Evolutionary conservation across 2,797 vertebrate species (phyloP).

Genomic region (Etheostoma nigrum): DNA sequence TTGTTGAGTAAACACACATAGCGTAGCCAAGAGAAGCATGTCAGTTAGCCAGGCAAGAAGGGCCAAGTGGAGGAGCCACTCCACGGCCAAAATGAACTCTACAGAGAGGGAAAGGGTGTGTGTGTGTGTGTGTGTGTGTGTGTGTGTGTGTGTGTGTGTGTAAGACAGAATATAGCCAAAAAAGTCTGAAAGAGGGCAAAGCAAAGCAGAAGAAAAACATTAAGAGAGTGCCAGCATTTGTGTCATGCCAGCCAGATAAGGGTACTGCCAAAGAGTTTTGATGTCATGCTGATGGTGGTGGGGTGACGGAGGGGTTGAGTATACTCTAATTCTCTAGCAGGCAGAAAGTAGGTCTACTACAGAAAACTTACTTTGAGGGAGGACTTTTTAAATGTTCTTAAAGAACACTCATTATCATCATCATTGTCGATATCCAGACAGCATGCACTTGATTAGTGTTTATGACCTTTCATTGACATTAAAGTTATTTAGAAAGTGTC

Average conservation of each 20-base stretch:
- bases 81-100: constrained; percentile 33
- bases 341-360: neutral
- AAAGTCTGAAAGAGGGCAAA: constrained; percentile 30
- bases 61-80: constrained; percentile 60
- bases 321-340: constrained; percentile 21
- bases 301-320: constrained; percentile 30
- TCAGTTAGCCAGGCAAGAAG: constrained; percentile 69
- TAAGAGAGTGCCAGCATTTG: constrained; percentile 40
- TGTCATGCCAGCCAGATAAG: constrained; percentile 60
- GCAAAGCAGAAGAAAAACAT: constrained; percentile 15
- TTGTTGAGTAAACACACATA: constrained; percentile 74
- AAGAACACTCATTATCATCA: neutral
- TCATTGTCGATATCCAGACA: neutral
- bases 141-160: constrained; percentile 21
- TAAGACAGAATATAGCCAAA: constrained; percentile 18
- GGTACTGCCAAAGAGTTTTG: constrained; percentile 45
- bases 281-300: constrained; percentile 46
- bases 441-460: neutral
- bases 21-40: constrained; percentile 62
- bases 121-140: constrained; percentile 9
- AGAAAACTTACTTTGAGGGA: constrained; percentile 3
- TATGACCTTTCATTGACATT: neutral
- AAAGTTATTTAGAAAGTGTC: neutral
- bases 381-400: neutral
- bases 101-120: constrained; percentile 14